phyloP scores from a whole-genome alignment of 2,888 invertebrate genomes.

The Cataglyphis rosenhaueri region DNA sequence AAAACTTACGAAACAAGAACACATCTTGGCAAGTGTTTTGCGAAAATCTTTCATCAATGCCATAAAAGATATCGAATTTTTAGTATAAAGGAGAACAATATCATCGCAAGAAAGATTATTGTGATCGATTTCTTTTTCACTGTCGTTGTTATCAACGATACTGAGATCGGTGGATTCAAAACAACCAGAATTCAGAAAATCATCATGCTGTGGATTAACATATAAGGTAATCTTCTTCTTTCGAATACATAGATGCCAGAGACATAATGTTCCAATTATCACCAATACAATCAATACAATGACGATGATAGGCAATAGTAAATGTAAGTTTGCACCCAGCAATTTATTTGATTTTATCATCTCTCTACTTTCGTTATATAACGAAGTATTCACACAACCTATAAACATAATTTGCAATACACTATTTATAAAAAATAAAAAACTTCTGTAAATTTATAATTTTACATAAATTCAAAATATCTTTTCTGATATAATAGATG shows the following conservation, averaged over 20 bases:
- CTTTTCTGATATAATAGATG: not conserved
- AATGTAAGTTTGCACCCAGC: not conserved
- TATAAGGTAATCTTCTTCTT: conserved; percentile 7
- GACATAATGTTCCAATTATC: conserved; percentile 50
- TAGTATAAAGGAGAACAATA: conserved; percentile 75
- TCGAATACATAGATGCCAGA: conserved; percentile 25
- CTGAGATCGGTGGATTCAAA: not conserved
- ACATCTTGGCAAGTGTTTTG: conserved; percentile 65
- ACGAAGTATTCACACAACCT: not conserved
- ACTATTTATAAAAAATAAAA: not conserved
- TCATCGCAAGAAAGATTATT: conserved; percentile 53
- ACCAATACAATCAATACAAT: conserved; percentile 22
- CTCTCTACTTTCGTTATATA: not conserved
- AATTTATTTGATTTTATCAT: not conserved
- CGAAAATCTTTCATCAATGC: conserved; percentile 74
- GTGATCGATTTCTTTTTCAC: conserved; percentile 21
- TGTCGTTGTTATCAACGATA: not conserved
- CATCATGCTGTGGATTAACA: conserved; percentile 5
- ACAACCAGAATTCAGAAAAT: not conserved
- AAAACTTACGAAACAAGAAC: conserved; percentile 73
- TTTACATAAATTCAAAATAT: not conserved
- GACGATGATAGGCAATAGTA: conserved; percentile 41
- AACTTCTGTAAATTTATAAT: conserved; percentile 11
- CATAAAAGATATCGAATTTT: conserved; percentile 71
- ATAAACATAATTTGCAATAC: conserved; percentile 8